Conservation (phyloP, 2,888 invertebrate species). For the Drosophila maculinotata region DNA sequence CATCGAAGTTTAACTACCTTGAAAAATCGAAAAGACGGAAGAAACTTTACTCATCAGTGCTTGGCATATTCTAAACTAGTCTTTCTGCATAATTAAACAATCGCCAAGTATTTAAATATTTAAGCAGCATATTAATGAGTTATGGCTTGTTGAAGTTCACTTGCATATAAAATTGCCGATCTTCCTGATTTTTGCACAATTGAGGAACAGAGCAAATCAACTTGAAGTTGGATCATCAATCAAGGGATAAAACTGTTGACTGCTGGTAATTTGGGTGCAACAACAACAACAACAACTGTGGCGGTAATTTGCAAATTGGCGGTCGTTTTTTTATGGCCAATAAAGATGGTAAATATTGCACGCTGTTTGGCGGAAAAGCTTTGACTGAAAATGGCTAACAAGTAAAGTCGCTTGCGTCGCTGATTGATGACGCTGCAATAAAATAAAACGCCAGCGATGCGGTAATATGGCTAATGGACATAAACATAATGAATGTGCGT, state of each 20-base stretch:
- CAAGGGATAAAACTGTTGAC: conserved; percentile 15
- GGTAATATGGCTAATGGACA: conserved; percentile 68
- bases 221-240: conserved; percentile 32
- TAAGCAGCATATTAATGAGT: conserved; percentile 24
- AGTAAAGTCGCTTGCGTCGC: conserved; percentile 24
- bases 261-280: conserved; percentile 2
- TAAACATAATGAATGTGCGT: conserved; percentile 59
- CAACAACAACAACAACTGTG: conserved; percentile 1
- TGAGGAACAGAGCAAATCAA: conserved; percentile 21
- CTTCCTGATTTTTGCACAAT: conserved; percentile 30
- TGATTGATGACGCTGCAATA: conserved; percentile 73
- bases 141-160: conserved; percentile 30
- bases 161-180: conserved; percentile 4
- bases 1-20: conserved; percentile 23
- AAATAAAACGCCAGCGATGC: conserved; percentile 66
- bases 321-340: conserved; percentile 30
- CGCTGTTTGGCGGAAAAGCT: conserved; percentile 50
- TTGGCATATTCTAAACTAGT: conserved; percentile 27
- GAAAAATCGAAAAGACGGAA: conserved; percentile 50
- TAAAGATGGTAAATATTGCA: conserved; percentile 23
- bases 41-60: conserved; percentile 5
- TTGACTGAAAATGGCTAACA: conserved; percentile 20
- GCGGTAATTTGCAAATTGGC: conserved; percentile 58
- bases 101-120: conserved; percentile 16
- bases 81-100: conserved; percentile 54